phyloP scores from a whole-genome alignment of 2,113 vertebrate species.

The Prochilodus magdalenae region DNA sequence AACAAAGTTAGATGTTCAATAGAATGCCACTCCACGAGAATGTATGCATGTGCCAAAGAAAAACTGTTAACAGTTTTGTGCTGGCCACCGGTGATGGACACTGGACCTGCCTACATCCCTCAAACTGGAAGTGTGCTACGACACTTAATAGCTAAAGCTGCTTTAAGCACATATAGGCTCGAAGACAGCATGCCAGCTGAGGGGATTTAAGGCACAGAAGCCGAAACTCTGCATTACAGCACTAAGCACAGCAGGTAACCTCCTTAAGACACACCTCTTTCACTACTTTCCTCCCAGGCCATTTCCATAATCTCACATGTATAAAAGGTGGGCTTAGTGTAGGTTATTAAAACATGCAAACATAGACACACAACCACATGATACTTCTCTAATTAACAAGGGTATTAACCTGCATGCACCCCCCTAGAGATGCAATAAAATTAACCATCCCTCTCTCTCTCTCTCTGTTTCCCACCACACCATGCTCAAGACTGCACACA shows the following conservation, averaged over 20 bases:
- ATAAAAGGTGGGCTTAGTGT: conserved; percentile 4
- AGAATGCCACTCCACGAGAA: no score
- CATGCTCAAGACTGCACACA: no score
- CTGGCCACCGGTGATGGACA: conserved; percentile 46
- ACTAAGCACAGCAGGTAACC: not conserved
- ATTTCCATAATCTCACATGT: not conserved
- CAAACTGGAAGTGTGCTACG: not conserved
- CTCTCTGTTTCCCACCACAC: not conserved
- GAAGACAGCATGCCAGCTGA: conserved; percentile 2
- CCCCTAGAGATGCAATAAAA: conserved; percentile 13
- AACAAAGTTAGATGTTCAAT: no score
- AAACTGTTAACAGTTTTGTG: not conserved
- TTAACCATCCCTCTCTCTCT: not conserved
- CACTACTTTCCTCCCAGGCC: conserved; percentile 1
- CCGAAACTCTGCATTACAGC: not conserved
- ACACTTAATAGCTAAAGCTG: conserved; percentile 41
- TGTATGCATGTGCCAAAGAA: no score
- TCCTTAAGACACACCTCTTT: not conserved
- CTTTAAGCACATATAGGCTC: conserved; percentile 18
- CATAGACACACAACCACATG: not conserved
- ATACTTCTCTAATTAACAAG: conserved; percentile 5
- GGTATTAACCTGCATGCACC: conserved; percentile 15
- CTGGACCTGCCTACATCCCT: conserved; percentile 37
- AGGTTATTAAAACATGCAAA: conserved; percentile 5
- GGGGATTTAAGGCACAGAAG: not conserved